Evolutionary conservation across 2,888 invertebrate genomes (phyloP).

Genomic region (Psylliodes chrysocephalus): DNA sequence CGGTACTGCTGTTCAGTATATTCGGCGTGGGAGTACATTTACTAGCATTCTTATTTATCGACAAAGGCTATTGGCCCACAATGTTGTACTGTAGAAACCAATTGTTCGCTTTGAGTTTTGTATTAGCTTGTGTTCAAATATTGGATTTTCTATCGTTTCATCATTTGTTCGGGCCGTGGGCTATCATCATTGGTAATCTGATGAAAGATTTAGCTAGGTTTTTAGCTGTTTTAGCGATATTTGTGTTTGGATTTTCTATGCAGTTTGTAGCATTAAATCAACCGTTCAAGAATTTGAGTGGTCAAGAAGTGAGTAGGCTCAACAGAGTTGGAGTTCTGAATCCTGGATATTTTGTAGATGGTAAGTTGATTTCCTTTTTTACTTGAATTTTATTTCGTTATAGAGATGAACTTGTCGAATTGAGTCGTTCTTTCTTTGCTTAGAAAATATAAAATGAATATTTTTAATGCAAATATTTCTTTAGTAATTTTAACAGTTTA

Average conservation of each 20-base stretch:
- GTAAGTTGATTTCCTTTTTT: slow-evolving; percentile 68
- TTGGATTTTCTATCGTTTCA: slow-evolving; percentile 98
- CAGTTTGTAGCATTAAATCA: slow-evolving; percentile 96
- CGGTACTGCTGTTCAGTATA: slow-evolving; percentile 87
- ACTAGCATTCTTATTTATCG: slow-evolving; percentile 76
- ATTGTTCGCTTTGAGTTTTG: slow-evolving; percentile 93
- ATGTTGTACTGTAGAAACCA: slow-evolving; percentile 96
- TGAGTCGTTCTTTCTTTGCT: neutral
- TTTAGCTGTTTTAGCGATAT: slow-evolving; percentile 95
- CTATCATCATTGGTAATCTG: slow-evolving; percentile 96
- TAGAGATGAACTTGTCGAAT: slow-evolving; percentile 18
- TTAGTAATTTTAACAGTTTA: too few species aligned
- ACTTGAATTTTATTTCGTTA: slow-evolving; percentile 7
- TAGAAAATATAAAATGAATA: too few species aligned
- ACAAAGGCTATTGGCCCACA: slow-evolving; percentile 81
- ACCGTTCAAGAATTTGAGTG: slow-evolving; percentile 80
- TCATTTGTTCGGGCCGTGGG: slow-evolving; percentile 99
- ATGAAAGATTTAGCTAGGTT: slow-evolving; percentile 96
- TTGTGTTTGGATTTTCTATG: slow-evolving; percentile 98
- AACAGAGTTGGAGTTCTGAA: slow-evolving; percentile 34
- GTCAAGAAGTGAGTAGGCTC: slow-evolving; percentile 71
- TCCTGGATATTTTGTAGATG: slow-evolving; percentile 74
- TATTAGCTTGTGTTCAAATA: slow-evolving; percentile 97
- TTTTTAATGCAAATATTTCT: too few species aligned
- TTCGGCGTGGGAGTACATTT: slow-evolving; percentile 92